Evolutionary conservation across 2,888 invertebrate species (phyloP), one percentile per base, ranked within the genome.

Genomic region (Camptogramma bilineatum): DNA sequence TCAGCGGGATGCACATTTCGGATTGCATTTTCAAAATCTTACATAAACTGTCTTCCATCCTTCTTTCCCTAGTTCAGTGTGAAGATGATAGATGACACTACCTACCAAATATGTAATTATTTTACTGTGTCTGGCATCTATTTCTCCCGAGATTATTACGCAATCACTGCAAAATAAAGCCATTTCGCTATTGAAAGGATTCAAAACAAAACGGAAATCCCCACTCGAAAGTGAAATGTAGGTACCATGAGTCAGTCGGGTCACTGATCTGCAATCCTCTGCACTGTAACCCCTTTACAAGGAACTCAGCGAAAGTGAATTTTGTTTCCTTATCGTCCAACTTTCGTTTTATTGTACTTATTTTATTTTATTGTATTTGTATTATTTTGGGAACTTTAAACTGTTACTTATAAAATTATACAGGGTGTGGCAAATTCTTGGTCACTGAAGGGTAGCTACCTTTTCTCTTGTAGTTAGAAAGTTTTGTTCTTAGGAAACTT

Each of bases 151-250:
- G 13, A 10, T 10, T 34, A 39, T 39, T 39, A 39, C 34, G 34
- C 34, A 39, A 39, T 0, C 31, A 9, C 31, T 9, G 44, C 7
- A 44, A 34, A 52, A 51, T 44, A 28, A 44, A 50, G 19, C 46
- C 34, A 54, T 46, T 44, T 55, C 39, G 52, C 52, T 31, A 63
- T 62, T 59, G 28, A 66, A 63, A 61, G 44, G 44, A 55, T 39
- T 57, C 55, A 64, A 57, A 64, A 64, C 51, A 59, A 66, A 66
- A 66, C 76, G 73, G 7, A 72, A 73, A 78, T 77, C 71, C 73
- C 77, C 69, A 82, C 77, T 80, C 79, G 88, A 90, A 90, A 90
- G 87, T 86, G 86, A 85, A 84, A 84, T 83, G 78, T n/a, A n/a
- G n/a, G n/a, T 66, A 78, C 80, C 71, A 73, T 80, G 82, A 79